Evolutionary conservation across 2,113 vertebrate species (phyloP), one percentile per base, ranked within the genome.

Genomic region (Myocastor coypus): DNA sequence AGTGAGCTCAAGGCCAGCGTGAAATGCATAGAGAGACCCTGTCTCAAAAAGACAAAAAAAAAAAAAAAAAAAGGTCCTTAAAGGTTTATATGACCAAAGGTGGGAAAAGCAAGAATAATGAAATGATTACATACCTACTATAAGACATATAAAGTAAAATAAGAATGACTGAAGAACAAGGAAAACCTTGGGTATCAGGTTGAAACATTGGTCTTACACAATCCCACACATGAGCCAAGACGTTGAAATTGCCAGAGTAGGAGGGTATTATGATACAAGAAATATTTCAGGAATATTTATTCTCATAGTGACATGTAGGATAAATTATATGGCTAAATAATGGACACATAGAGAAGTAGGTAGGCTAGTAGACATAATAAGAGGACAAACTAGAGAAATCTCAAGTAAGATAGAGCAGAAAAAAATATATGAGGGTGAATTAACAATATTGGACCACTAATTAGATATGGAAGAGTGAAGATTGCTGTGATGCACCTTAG

Each of bases 131-230:
- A 83, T 3, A n/a, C 28, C 89, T 94, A 87, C 30, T 95, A 22
- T 40, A 92, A 87, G 55, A 40, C 19, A 92, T 61, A 61, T 37
- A 34, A 92, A 97, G 86, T 83, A 52, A 87, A 87, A 83, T 73
- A 46, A 92, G 37, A 94, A 92, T 84, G 42, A 87, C 32, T 4
- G 14, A 90, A 94, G 77, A 87, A 32, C n/a, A 84, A 3, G 32
- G 16, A 34, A 34, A 85, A 11, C 37, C 75, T 83, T 89, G 81
- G 75, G 30, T 89, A 30, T 92, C 34, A 84, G 24, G 68, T 11
- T 89, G 64, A 83, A 96, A 7, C 37, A 84, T 42, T 96, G 90
- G 81, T 34, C 82, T 93, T 81, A 84, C 30, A 89, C 50, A 77
- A 88, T 68, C n/a, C 73, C 87, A 59, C 10, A 22, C 37, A 89